These are phyloP conservation scores for Drosophila ogumai DNA, from an alignment of 1,140 invertebrate species.

Conservation along the genomic window DNA sequence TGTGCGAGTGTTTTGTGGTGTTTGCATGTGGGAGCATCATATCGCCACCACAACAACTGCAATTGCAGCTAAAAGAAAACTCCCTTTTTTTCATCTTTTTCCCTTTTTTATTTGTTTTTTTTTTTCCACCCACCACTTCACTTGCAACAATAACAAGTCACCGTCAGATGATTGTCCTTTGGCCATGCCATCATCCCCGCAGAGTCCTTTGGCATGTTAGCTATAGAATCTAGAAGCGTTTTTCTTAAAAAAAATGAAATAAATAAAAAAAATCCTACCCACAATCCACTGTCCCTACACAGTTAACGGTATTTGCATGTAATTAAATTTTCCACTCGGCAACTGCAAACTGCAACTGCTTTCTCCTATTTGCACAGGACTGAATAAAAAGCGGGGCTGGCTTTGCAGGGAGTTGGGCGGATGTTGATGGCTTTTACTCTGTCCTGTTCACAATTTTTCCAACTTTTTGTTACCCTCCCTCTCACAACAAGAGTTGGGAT, in stretches of 20 bases:
- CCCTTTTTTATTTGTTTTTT: neutral
- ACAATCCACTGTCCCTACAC: slow-evolving; percentile 33
- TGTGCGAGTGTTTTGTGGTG: neutral
- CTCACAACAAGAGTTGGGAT: slow-evolving; percentile 4
- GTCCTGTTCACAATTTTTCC: slow-evolving; percentile 6
- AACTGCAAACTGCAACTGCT: slow-evolving; percentile 70
- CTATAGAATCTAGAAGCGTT: slow-evolving; percentile 21
- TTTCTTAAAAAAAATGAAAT: neutral
- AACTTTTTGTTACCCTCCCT: slow-evolving; percentile 12
- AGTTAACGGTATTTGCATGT: slow-evolving; percentile 75
- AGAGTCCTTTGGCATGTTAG: slow-evolving; percentile 40
- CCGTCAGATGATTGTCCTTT: slow-evolving; percentile 47
- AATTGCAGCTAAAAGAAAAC: slow-evolving; percentile 46
- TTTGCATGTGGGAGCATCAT: slow-evolving; percentile 26
- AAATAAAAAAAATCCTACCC: slow-evolving; percentile 1
- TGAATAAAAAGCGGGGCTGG: slow-evolving; percentile 41
- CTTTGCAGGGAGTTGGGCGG: slow-evolving; percentile 7
- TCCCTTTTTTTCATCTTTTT: slow-evolving; percentile 15
- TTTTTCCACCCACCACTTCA: slow-evolving; percentile 26
- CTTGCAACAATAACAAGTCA: slow-evolving; percentile 43
- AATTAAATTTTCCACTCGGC: slow-evolving; percentile 76
- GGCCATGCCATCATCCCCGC: slow-evolving; percentile 34
- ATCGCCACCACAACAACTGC: slow-evolving; percentile 38
- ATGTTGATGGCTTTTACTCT: slow-evolving; percentile 13
- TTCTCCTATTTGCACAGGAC: slow-evolving; percentile 63